Conservation (phyloP, 2,797 vertebrate species). For the Botia almorhae region DNA sequence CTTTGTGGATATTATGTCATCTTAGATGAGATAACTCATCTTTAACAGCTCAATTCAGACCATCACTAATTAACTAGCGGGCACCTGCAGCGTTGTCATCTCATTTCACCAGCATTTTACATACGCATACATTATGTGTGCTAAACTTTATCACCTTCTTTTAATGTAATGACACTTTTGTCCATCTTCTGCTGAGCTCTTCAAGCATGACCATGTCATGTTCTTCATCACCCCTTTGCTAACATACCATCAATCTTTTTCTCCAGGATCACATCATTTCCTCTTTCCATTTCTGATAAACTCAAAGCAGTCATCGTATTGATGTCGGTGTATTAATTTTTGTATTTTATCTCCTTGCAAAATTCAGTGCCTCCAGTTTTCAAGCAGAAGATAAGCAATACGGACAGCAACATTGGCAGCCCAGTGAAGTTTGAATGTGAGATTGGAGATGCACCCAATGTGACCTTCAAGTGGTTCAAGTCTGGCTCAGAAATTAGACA, state of each 20-base stretch:
- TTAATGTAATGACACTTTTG: slow-evolving; percentile 31
- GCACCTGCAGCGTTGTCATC: slow-evolving; percentile 33
- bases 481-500: slow-evolving; percentile 87
- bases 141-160: slow-evolving; percentile 32
- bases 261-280: slow-evolving; percentile 73
- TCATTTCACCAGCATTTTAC: slow-evolving; percentile 21
- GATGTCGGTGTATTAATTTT: slow-evolving; percentile 38
- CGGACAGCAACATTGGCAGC: slow-evolving; percentile 86
- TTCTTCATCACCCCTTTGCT: slow-evolving; percentile 61
- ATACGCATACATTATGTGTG: slow-evolving; percentile 32
- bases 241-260: slow-evolving; percentile 66
- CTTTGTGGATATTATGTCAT: slow-evolving; percentile 74
- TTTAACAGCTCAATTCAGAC: slow-evolving; percentile 54
- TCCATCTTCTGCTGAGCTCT: slow-evolving; percentile 23
- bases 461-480: slow-evolving; percentile 96
- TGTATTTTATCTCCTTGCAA: slow-evolving; percentile 54
- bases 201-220: slow-evolving; percentile 67
- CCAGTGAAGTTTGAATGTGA: slow-evolving; percentile 91
- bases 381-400: slow-evolving; percentile 81
- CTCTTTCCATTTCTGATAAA: slow-evolving; percentile 64
- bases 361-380: slow-evolving; percentile 88
- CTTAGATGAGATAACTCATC: slow-evolving; percentile 50
- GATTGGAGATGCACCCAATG: slow-evolving; percentile 85
- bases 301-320: slow-evolving; percentile 35
- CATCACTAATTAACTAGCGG: slow-evolving; percentile 53